phyloP scores from a whole-genome alignment of 2,113 vertebrate genomes.

The Pteruthius melanotis region DNA sequence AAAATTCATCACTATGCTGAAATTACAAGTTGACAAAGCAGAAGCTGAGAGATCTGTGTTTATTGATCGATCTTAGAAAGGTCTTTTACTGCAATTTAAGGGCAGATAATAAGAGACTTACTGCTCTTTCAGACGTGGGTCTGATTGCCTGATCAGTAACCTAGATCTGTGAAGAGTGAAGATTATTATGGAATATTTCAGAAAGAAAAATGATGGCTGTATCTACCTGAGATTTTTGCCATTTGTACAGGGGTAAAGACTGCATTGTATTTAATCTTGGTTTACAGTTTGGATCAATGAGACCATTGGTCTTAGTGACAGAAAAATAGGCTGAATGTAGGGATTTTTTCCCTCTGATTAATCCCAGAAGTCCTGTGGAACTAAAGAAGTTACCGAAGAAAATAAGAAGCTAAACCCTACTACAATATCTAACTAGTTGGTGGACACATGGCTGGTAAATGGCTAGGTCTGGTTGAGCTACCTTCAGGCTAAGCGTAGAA shows the following conservation, averaged over 20 bases:
- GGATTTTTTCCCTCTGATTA: neutral
- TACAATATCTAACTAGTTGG: neutral
- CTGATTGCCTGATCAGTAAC: neutral
- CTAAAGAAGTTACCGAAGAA: neutral
- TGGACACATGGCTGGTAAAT: neutral
- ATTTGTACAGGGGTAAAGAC: neutral
- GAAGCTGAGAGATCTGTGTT: neutral
- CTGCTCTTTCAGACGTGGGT: neutral
- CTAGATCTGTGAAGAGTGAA: neutral
- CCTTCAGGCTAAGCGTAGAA: neutral
- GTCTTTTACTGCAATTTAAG: neutral
- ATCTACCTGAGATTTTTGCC: neutral
- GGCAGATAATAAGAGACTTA: neutral
- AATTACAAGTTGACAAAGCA: neutral
- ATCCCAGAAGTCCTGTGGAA: neutral
- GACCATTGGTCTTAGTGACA: neutral
- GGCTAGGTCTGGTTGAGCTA: neutral
- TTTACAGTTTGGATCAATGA: neutral
- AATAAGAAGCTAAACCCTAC: neutral
- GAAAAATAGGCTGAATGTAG: neutral
- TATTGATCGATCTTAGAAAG: neutral
- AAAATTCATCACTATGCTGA: neutral
- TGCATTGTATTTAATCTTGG: neutral
- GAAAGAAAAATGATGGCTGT: neutral
- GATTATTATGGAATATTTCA: neutral